Conservation (phyloP, 2,888 invertebrate genomes). For the Drosophila ustulata region DNA sequence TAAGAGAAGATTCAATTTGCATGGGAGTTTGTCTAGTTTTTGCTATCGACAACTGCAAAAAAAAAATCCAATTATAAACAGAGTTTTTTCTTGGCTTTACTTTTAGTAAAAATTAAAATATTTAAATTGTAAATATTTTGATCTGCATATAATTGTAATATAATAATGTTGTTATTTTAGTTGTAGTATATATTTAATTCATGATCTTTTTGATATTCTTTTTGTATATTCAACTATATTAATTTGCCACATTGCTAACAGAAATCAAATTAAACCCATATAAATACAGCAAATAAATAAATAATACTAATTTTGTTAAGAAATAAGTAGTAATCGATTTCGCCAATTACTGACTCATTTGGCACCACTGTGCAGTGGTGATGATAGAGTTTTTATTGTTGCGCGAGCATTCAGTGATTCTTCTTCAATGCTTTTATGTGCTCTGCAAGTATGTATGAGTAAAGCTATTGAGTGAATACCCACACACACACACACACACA, state of each 20-base stretch:
- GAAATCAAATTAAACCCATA: too few relatives aligned
- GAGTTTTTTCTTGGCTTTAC: not conserved
- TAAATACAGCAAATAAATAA: too few relatives aligned
- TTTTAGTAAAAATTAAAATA: not conserved
- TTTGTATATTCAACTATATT: too few relatives aligned
- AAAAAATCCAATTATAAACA: not conserved
- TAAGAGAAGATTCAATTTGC: not conserved
- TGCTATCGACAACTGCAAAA: not conserved
- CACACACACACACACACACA: conserved; percentile 25
- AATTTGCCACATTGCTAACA: too few relatives aligned
- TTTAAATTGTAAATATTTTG: too few relatives aligned
- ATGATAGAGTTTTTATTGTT: conserved; percentile 36
- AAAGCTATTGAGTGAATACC: conserved; percentile 16
- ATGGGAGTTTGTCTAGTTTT: not conserved
- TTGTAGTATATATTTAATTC: too few relatives aligned
- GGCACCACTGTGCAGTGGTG: conserved; percentile 44
- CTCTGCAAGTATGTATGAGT: conserved; percentile 21
- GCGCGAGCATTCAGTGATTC: conserved; percentile 41
- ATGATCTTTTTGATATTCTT: too few relatives aligned
- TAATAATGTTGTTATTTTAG: too few relatives aligned
- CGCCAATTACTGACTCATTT: not conserved
- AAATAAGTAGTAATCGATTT: not conserved
- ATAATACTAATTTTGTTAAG: too few relatives aligned
- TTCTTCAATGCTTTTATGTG: conserved; percentile 16
- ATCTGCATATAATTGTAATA: too few relatives aligned